Conservation (phyloP, 2,113 vertebrate species). For the Tautogolabrus adspersus region DNA sequence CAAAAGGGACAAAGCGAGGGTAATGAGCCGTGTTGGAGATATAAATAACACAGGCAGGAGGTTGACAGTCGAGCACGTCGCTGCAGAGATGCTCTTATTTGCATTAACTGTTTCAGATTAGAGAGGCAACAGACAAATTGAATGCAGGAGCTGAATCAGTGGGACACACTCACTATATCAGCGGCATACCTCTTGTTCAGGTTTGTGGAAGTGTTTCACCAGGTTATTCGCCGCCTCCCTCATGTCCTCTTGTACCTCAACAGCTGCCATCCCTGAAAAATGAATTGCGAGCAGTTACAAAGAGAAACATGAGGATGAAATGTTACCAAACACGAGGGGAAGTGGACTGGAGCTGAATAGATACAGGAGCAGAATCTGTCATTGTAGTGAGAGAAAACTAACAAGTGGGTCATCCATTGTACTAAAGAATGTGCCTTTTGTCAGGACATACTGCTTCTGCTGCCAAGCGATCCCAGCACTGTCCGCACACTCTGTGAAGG, state of each 20-base stretch:
- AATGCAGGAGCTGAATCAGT: background rate
- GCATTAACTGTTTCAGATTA: slow-evolving; percentile 10
- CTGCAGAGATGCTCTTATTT: slow-evolving; percentile 17
- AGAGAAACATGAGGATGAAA: slow-evolving; percentile 22
- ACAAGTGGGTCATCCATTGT: slow-evolving; percentile 74
- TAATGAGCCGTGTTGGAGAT: slow-evolving; percentile 43
- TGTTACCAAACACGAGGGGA: background rate
- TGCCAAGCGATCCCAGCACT: slow-evolving; percentile 88
- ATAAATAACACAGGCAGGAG: slow-evolving; percentile 28
- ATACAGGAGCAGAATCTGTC: slow-evolving; percentile 37
- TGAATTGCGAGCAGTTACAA: slow-evolving; percentile 67
- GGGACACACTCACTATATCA: background rate
- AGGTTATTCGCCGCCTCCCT: slow-evolving; percentile 97
- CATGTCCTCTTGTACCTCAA: slow-evolving; percentile 95
- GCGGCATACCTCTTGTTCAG: slow-evolving; percentile 94
- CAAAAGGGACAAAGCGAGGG: slow-evolving; percentile 24
- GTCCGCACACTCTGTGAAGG: slow-evolving; percentile 85
- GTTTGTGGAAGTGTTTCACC: slow-evolving; percentile 98
- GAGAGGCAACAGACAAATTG: background rate
- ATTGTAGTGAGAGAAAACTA: slow-evolving; percentile 14
- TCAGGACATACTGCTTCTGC: slow-evolving; percentile 84
- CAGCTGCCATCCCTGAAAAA: slow-evolving; percentile 87
- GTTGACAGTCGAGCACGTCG: background rate
- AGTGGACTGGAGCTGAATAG: background rate
- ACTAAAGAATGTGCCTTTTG: slow-evolving; percentile 58